A percentile compares a stretch with the other conserved stretches of the same genome.
Conservation (phyloP, 2,888 invertebrate species). For the Choristoneura rosaceana region DNA sequence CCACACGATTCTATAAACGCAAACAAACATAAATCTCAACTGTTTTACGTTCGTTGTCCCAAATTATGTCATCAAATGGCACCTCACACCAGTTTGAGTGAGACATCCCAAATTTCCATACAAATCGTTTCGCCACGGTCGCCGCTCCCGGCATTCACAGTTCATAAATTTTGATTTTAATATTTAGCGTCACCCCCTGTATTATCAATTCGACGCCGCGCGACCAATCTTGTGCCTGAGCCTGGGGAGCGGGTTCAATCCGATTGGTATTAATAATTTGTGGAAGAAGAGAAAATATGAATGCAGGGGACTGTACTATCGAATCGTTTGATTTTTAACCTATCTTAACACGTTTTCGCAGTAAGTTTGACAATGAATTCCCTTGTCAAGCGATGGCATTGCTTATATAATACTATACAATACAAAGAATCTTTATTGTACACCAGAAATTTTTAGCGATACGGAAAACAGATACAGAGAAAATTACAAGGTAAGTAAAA, state of each 20-base stretch:
- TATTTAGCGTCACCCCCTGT: constrained; percentile 67
- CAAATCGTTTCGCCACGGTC: constrained; percentile 80
- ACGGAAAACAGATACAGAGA: too few species aligned
- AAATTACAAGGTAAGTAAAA: too few species aligned
- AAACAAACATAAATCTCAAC: constrained; percentile 79
- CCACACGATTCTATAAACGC: constrained; percentile 74
- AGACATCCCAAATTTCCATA: constrained; percentile 79
- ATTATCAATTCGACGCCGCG: constrained; percentile 39
- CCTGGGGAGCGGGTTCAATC: constrained; percentile 29
- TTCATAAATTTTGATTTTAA: constrained; percentile 83
- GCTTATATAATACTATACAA: too few species aligned
- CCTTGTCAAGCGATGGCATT: too few species aligned
- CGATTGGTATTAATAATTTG: constrained; percentile 34
- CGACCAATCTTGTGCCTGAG: constrained; percentile 30
- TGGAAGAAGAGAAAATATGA: neutral
- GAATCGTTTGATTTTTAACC: too few species aligned
- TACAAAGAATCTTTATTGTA: too few species aligned
- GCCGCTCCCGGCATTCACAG: constrained; percentile 65
- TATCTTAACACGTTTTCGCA: neutral
- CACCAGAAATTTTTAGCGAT: too few species aligned
- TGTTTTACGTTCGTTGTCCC: constrained; percentile 75
- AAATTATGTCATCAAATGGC: constrained; percentile 82
- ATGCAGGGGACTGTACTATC: neutral
- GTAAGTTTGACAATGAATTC: too few species aligned
- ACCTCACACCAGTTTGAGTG: constrained; percentile 69